Percentiles rank a stretch among this genome's conserved stretches.
Conservation (phyloP, 64 coral and sea anemone species). For the Exaiptasia diaphana region DNA sequence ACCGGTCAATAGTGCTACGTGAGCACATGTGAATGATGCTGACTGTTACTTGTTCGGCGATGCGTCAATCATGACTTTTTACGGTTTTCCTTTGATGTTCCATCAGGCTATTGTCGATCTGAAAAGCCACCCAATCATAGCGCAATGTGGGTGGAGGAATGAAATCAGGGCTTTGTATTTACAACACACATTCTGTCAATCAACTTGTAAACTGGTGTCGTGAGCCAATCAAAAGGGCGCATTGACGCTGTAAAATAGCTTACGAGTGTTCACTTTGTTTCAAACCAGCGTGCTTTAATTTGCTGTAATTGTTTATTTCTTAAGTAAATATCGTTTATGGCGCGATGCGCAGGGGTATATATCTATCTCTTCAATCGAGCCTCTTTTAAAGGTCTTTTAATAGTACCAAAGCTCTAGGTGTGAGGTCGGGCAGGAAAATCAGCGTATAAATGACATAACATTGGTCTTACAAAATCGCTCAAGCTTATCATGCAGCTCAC, state of each 20-base stretch:
- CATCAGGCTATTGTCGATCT: constrained; percentile 49
- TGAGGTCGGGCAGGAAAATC: constrained; percentile 2
- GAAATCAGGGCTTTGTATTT: constrained; percentile 60
- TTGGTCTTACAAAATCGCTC: background rate
- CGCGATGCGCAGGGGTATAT: background rate
- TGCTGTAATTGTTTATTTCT: background rate
- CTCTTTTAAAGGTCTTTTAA: no score
- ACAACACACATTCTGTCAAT: constrained; percentile 82
- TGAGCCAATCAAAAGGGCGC: constrained; percentile 45
- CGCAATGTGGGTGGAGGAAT: constrained; percentile 47
- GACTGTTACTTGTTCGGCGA: constrained; percentile 46
- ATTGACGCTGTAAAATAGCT: constrained; percentile 27
- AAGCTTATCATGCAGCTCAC: background rate
- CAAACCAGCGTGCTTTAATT: background rate
- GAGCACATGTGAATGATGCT: constrained; percentile 80
- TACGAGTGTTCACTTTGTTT: constrained; percentile 38
- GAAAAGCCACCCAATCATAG: constrained; percentile 68
- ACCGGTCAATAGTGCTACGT: constrained; percentile 54
- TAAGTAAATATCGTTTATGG: background rate
- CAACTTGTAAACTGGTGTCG: constrained; percentile 41
- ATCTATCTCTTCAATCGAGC: background rate
- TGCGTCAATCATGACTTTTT: constrained; percentile 49
- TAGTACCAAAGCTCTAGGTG: no score
- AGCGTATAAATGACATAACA: background rate
- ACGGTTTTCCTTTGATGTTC: constrained; percentile 58